Evolutionary conservation across 2,797 vertebrate genomes (phyloP).

Genomic region (Atherinosoma microstoma): DNA sequence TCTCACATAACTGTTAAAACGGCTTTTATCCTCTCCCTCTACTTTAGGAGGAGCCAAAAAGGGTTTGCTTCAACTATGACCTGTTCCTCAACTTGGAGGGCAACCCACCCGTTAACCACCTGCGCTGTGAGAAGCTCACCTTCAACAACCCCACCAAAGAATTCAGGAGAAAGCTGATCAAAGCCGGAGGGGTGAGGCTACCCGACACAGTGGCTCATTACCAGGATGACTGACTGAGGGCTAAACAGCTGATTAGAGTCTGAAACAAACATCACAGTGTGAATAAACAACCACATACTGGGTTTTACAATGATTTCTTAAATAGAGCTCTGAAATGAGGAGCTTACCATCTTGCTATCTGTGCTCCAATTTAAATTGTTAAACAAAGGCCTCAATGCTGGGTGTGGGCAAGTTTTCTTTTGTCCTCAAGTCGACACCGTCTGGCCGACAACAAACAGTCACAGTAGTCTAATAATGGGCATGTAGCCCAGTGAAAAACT

Average conservation of each 20-base stretch:
- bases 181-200: conserved; percentile 94
- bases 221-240: conserved; percentile 3
- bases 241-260: conserved; percentile 18
- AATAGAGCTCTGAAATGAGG: neutral
- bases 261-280: neutral
- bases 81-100: conserved; percentile 98
- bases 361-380: conserved; percentile 1
- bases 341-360: conserved; percentile 4
- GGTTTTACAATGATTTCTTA: conserved; percentile 1
- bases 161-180: conserved; percentile 96
- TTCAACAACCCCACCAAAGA: conserved; percentile 99
- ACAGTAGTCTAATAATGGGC: too few species aligned
- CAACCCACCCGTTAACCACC: conserved; percentile 97
- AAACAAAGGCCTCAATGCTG: conserved; percentile 2
- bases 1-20: conserved; percentile 14
- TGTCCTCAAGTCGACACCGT: neutral
- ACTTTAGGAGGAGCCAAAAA: conserved; percentile 96
- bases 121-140: conserved; percentile 98
- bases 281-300: neutral
- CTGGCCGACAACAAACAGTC: too few species aligned
- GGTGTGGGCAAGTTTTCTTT: neutral
- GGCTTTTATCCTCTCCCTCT: neutral
- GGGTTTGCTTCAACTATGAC: conserved; percentile 97
- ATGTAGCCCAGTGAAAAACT: too few species aligned
- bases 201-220: conserved; percentile 8